Conservation (phyloP, 2,888 invertebrate species). For the Idaea straminata region DNA sequence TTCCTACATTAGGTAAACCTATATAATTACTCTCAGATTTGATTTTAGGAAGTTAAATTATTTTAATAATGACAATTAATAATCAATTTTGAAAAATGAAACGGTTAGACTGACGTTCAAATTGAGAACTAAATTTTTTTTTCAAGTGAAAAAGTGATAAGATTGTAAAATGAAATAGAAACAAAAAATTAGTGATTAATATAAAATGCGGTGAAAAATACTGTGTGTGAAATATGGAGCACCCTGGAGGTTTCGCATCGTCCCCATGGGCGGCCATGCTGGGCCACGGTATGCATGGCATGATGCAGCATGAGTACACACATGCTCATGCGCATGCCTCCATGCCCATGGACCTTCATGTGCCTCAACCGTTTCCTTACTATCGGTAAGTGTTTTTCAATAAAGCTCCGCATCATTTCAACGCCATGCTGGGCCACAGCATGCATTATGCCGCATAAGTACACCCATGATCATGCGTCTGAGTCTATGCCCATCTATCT, state of each 20-base stretch:
- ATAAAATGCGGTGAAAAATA: constrained; percentile 32
- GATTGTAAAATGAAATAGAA: constrained; percentile 25
- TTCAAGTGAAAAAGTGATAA: neutral
- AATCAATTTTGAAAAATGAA: constrained; percentile 25
- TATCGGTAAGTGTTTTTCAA: constrained; percentile 84
- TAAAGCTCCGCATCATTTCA: too few species aligned
- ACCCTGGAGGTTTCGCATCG: constrained; percentile 87
- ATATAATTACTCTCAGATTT: neutral
- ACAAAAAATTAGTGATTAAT: constrained; percentile 12
- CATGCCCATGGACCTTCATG: constrained; percentile 95
- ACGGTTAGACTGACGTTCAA: neutral
- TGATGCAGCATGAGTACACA: constrained; percentile 82
- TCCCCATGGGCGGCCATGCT: constrained; percentile 90
- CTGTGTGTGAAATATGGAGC: constrained; percentile 82
- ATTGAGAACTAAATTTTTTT: neutral
- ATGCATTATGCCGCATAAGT: too few species aligned
- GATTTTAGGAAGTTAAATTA: neutral
- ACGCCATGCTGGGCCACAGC: too few species aligned
- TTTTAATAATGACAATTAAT: constrained; percentile 8
- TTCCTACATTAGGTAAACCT: neutral
- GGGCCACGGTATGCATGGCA: constrained; percentile 83
- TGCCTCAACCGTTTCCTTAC: constrained; percentile 94
- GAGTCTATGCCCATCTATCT: too few species aligned
- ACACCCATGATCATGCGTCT: too few species aligned
- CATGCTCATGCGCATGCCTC: constrained; percentile 81